These are phyloP conservation scores for Anoncus sp. DNA, from an alignment of 2,888 invertebrate species.

Conservation along the genomic window DNA sequence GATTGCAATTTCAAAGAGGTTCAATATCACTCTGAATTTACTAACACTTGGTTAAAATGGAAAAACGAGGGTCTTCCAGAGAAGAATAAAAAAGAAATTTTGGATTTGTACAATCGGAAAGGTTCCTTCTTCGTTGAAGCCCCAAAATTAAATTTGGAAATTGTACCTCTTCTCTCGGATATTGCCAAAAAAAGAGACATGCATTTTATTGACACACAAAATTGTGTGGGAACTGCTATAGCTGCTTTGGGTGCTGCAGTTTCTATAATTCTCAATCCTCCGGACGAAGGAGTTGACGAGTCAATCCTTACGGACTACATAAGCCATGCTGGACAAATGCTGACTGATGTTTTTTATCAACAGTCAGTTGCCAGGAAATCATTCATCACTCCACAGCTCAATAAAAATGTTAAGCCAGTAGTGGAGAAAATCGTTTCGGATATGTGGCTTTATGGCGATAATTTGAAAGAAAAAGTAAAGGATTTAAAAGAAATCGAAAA, in stretches of 20 bases:
- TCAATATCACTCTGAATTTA: not conserved
- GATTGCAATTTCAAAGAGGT: not conserved
- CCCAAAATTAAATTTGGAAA: not conserved
- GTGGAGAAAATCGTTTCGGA: slow-evolving; percentile 38
- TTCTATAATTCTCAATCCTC: not conserved
- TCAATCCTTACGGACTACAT: not conserved
- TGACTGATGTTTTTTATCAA: slow-evolving; percentile 12
- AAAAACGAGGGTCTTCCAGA: not conserved
- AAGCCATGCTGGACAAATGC: not conserved
- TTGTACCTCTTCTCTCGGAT: not conserved
- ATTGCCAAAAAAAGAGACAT: slow-evolving; percentile 48
- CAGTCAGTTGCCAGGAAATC: not conserved
- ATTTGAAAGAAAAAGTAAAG: slow-evolving; percentile 62
- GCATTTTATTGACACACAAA: slow-evolving; percentile 37
- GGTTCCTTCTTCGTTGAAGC: not conserved
- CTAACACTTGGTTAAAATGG: not conserved
- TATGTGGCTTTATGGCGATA: slow-evolving; percentile 58
- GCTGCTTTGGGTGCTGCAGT: not conserved
- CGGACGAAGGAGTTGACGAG: not conserved
- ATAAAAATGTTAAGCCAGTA: slow-evolving; percentile 31
- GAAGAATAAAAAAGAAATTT: slow-evolving; percentile 14
- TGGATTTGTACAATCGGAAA: slow-evolving; percentile 3
- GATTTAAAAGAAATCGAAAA: slow-evolving; percentile 62
- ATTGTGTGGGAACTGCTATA: slow-evolving; percentile 17
- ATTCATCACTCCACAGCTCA: not conserved